Base-by-base conservation (phyloP, 2,888 invertebrate species). In the Serripes groenlandicus region DNA sequence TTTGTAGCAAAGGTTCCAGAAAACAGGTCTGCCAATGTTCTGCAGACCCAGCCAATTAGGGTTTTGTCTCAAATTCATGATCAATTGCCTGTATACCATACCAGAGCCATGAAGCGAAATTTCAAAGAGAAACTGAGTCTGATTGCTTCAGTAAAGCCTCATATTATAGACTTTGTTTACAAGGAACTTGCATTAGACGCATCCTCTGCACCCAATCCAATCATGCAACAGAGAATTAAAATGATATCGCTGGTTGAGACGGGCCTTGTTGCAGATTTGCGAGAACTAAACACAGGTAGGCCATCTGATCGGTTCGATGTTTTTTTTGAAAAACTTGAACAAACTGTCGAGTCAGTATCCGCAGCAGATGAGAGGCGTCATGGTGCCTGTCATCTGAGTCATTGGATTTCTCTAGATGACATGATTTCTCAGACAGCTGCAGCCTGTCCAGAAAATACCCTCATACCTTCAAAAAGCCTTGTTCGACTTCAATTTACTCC, bases 401-500 rank as follows among this genome's bases (percentile, higher is more conserved):
- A 85, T 21, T 78, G 49, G 28, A 1, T 86, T 7, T 88, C 83
- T 9, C 3, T 86, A 3, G 4, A 3, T 2, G 58, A 58, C 5
- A n/a, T 58, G 23, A 58, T 58, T 4, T 5, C 3, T 3, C 0
- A 3, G 15, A 28, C 58, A 21, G 26, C 23, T 26, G 15, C 11
- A 4, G 28, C 23, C 7, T 89, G 87, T 52, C 80, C 85, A 26
- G 76, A 81, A 21, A 73, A 37, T 23, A 81, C 85, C 2, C 73
- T 74, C 1, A 66, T 88, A 23, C 88, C 85, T 15, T 85, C 80
- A 15, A 83, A 83, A 62, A 75, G 71, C 26, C 79, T 84, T 15
- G 86, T 83, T 0, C 58, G 83, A 23, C 74, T 87, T 1, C 87
- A 83, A 77, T 87, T 87, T 75, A 42, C 85, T 15, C 85, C 87